These are phyloP conservation scores for Miltochrista miniata DNA, from an alignment of 2,888 invertebrate species.

Conservation along the genomic window DNA sequence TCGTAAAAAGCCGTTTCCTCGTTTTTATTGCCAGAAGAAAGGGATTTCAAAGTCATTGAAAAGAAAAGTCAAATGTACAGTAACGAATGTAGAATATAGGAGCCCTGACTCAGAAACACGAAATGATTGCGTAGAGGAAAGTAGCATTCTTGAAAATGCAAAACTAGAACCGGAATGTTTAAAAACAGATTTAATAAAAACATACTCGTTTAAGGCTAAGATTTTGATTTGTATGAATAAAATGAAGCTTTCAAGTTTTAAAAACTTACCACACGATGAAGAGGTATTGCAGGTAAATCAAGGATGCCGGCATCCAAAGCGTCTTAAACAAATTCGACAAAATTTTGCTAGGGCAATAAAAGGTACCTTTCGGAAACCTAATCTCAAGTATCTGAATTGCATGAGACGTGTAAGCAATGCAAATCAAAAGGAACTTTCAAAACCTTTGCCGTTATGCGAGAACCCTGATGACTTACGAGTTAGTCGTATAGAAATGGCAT, in stretches of 20 bases:
- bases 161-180: not conserved
- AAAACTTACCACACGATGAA: not conserved
- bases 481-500: conserved; percentile 2
- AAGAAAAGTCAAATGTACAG: not conserved
- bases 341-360: not conserved
- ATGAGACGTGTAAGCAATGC: not conserved
- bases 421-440: not conserved
- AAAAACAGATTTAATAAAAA: not conserved
- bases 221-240: not conserved
- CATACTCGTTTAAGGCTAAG: not conserved
- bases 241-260: not conserved
- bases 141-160: not conserved
- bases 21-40: conserved; percentile 3
- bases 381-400: not conserved
- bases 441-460: not conserved
- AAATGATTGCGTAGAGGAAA: not conserved
- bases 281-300: not conserved
- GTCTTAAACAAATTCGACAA: not conserved
- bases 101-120: not conserved
- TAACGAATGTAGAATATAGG: not conserved
- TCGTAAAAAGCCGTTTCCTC: not conserved
- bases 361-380: not conserved
- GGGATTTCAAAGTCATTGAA: not conserved
- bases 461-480: not conserved
- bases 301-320: not conserved